phyloP scores from a whole-genome alignment of 2,113 vertebrate species.

The Tachysurus fulvidraco region DNA sequence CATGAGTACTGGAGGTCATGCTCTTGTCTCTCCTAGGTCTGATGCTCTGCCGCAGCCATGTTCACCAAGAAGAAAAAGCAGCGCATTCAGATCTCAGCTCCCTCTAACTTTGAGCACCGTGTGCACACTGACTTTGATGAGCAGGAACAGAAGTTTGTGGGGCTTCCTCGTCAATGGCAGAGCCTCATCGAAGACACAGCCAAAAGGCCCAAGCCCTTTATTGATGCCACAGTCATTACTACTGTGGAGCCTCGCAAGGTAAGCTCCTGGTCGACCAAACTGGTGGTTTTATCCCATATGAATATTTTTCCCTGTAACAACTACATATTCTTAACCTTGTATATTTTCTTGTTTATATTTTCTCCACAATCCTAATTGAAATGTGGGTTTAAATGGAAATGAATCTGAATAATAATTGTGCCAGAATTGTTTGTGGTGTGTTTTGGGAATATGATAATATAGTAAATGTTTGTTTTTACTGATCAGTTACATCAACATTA shows the following conservation, averaged over 20 bases:
- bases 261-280: slow-evolving; percentile 18
- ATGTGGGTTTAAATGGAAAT: neutral
- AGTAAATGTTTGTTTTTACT: neutral
- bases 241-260: slow-evolving; percentile 89
- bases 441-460: neutral
- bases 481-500: neutral
- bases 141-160: slow-evolving; percentile 91
- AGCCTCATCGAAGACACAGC: slow-evolving; percentile 93
- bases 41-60: slow-evolving; percentile 76
- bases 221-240: slow-evolving; percentile 86
- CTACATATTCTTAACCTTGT: neutral
- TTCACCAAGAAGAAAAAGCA: slow-evolving; percentile 93
- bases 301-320: neutral
- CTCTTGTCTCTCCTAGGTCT: slow-evolving; percentile 59
- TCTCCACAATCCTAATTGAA: neutral
- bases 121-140: slow-evolving; percentile 93
- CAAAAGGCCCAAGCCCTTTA: slow-evolving; percentile 86
- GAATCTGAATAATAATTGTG: neutral
- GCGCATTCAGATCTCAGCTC: slow-evolving; percentile 89
- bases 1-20: neutral
- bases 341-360: neutral
- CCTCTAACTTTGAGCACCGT: slow-evolving; percentile 93
- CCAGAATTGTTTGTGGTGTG: neutral
- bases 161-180: slow-evolving; percentile 92
- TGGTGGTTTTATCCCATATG: neutral